Conservation (phyloP, 1,140 invertebrate species). For the Drosophila pachea region DNA sequence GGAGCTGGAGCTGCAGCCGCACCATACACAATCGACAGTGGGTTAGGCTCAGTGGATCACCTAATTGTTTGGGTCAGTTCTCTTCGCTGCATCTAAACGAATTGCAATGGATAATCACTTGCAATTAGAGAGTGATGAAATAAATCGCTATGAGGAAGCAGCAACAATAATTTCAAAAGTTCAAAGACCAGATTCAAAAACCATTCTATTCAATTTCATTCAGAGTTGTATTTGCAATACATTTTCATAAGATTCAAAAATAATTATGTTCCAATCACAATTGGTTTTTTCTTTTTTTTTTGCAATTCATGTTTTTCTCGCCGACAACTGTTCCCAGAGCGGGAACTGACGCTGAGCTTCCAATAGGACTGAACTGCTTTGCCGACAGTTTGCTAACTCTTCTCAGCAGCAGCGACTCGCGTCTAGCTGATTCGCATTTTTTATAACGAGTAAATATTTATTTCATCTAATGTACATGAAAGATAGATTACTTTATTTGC, state of each 20-base stretch:
- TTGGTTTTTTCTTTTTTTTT: too few relatives aligned
- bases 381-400: too few relatives aligned
- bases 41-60: neutral
- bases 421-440: too few relatives aligned
- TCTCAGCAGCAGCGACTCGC: too few relatives aligned
- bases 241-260: neutral
- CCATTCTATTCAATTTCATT: neutral
- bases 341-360: too few relatives aligned
- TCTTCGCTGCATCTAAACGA: neutral
- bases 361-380: neutral
- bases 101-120: neutral
- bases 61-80: neutral
- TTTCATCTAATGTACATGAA: too few relatives aligned
- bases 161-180: neutral
- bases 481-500: too few relatives aligned
- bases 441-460: too few relatives aligned
- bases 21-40: neutral
- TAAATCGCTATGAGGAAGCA: neutral
- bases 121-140: neutral
- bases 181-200: neutral
- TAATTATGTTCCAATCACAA: neutral
- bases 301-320: neutral
- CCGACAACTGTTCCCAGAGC: neutral
- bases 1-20: too few relatives aligned
- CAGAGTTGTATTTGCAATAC: neutral